phyloP scores from a whole-genome alignment of 2,888 invertebrate species.

The Drosophila engyochracea region DNA sequence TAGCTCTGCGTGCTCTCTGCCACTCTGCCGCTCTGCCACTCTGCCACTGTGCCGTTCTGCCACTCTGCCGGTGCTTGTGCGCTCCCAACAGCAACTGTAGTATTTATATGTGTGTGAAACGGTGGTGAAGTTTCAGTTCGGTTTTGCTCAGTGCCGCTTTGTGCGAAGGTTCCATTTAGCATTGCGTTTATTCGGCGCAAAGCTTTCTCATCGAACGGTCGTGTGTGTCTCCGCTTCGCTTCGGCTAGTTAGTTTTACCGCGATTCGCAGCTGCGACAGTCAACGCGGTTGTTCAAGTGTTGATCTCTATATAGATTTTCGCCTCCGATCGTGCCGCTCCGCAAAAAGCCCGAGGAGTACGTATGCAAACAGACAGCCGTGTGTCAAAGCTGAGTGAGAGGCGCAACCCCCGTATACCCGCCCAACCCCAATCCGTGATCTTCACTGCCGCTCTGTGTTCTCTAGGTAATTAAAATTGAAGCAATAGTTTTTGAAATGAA shows the following conservation, averaged over 20 bases:
- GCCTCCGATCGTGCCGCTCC: slow-evolving; percentile 42
- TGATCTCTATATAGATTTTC: slow-evolving; percentile 26
- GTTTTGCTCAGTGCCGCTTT: slow-evolving; percentile 48
- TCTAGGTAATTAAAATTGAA: slow-evolving; percentile 73
- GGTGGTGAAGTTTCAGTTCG: slow-evolving; percentile 64
- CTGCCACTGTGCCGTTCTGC: slow-evolving; percentile 7
- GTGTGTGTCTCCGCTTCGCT: slow-evolving; percentile 53
- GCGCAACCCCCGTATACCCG: slow-evolving; percentile 3
- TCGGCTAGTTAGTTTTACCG: slow-evolving; percentile 53
- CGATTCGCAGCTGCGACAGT: slow-evolving; percentile 49
- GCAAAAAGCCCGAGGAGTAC: slow-evolving; percentile 20
- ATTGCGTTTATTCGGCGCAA: slow-evolving; percentile 83
- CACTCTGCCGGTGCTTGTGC: slow-evolving; percentile 21
- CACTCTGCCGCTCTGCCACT: slow-evolving; percentile 7
- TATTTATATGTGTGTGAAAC: slow-evolving; percentile 58
- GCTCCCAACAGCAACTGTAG: slow-evolving; percentile 16
- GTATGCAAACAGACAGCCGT: slow-evolving; percentile 12
- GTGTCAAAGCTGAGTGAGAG: slow-evolving; percentile 18
- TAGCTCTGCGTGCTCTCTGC: slow-evolving; percentile 30
- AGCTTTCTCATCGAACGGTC: slow-evolving; percentile 84
- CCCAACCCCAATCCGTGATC: slow-evolving; percentile 23
- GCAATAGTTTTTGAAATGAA: background rate
- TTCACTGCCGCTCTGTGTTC: slow-evolving; percentile 46
- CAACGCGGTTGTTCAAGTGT: slow-evolving; percentile 25
- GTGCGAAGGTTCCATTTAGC: slow-evolving; percentile 65